These are phyloP conservation scores for Cyprinodon variegatus DNA, from an alignment of 2,113 vertebrate genomes.

Conservation along the genomic window DNA sequence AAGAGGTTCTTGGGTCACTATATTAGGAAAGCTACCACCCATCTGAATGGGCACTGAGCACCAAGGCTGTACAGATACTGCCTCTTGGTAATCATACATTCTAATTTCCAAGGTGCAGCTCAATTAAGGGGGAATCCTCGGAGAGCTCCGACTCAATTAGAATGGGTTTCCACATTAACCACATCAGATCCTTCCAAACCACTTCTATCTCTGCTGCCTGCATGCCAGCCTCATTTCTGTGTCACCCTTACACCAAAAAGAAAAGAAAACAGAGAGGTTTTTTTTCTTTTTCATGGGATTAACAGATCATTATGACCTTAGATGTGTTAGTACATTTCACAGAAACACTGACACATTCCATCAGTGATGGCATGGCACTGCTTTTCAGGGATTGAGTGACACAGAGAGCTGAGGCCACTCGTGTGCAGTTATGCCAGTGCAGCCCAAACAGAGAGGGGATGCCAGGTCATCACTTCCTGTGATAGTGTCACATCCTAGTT, in stretches of 20 bases:
- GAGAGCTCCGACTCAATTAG: slow-evolving; percentile 72
- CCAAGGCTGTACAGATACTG: slow-evolving; percentile 46
- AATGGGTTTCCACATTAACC: slow-evolving; percentile 66
- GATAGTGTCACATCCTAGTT: slow-evolving; percentile 44
- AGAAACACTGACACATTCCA: neutral
- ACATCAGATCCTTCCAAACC: slow-evolving; percentile 48
- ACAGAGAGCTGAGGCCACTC: slow-evolving; percentile 42
- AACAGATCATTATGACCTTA: neutral
- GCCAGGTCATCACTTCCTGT: slow-evolving; percentile 64
- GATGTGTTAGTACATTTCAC: slow-evolving; percentile 20
- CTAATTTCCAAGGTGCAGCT: slow-evolving; percentile 67
- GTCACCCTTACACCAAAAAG: neutral
- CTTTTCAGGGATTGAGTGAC: slow-evolving; percentile 42
- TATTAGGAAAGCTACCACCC: slow-evolving; percentile 27
- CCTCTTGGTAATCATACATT: slow-evolving; percentile 66
- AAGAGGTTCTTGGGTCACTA: slow-evolving; percentile 36
- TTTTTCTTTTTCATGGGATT: neutral
- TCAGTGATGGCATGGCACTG: slow-evolving; percentile 29
- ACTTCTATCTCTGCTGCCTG: slow-evolving; percentile 17
- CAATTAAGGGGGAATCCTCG: slow-evolving; percentile 69
- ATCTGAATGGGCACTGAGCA: slow-evolving; percentile 31
- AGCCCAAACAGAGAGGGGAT: slow-evolving; percentile 54
- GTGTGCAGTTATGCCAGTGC: slow-evolving; percentile 51
- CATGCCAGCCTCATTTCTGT: slow-evolving; percentile 19
- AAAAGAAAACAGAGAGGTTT: neutral